A percentile compares a stretch with the other conserved stretches of the same genome.
Evolutionary conservation across 2,888 invertebrate species (phyloP).

Genomic region (Brachyptera risi): DNA sequence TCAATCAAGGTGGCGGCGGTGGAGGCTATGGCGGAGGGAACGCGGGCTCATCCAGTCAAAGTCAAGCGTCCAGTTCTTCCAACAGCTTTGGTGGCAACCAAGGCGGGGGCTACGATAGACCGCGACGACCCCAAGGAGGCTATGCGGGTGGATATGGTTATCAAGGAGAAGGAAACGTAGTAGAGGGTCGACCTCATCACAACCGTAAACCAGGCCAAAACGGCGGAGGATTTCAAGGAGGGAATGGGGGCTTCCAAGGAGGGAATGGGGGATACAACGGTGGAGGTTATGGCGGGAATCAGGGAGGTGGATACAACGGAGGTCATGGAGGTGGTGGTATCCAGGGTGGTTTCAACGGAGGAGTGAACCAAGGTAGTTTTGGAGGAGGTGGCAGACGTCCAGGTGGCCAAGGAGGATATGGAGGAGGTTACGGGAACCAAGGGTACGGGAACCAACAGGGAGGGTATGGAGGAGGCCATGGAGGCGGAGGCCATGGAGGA

Average conservation of each 20-base stretch:
- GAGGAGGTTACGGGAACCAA: neutral
- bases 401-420: neutral
- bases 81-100: neutral
- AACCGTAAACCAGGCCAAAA: neutral
- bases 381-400: neutral
- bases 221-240: neutral
- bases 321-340: neutral
- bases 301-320: too few relatives aligned
- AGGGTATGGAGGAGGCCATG: neutral
- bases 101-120: neutral
- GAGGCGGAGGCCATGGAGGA: neutral
- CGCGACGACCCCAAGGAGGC: neutral
- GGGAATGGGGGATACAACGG: neutral
- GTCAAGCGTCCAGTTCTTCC: neutral
- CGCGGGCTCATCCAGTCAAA: neutral
- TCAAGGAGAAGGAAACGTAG: neutral
- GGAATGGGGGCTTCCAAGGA: neutral
- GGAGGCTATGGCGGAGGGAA: neutral
- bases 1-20: neutral
- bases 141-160: neutral
- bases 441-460: neutral
- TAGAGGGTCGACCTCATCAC: neutral
- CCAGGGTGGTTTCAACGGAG: neutral
- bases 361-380: neutral
- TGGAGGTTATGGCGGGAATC: neutral